These are phyloP conservation scores for Coregonus sp. DNA, from an alignment of 2,797 vertebrate species.

Conservation along the genomic window DNA sequence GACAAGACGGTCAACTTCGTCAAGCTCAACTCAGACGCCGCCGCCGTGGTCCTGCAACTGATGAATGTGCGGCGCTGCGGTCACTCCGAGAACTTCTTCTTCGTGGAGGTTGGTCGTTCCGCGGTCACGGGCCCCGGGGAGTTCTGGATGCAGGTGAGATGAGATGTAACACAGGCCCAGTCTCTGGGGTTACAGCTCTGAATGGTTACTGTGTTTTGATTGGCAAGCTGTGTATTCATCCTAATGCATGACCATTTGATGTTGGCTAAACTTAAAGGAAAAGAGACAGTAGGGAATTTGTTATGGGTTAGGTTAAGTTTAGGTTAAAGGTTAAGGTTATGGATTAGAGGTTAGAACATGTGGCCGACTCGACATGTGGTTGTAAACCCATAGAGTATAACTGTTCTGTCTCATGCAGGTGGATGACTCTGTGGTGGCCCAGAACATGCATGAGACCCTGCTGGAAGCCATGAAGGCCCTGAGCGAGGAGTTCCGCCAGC, in stretches of 20 bases:
- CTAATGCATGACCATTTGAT: background rate
- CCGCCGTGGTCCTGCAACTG: constrained; percentile 80
- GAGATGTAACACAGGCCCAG: constrained; percentile 19
- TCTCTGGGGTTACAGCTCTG: background rate
- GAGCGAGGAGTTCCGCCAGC: constrained; percentile 84
- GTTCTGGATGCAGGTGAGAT: constrained; percentile 81
- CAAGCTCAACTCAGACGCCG: constrained; percentile 81
- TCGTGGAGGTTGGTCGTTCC: constrained; percentile 84
- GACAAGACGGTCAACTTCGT: constrained; percentile 84
- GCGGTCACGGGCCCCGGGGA: constrained; percentile 80
- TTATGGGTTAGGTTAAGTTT: no score
- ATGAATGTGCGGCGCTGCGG: constrained; percentile 84
- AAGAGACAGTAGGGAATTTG: background rate
- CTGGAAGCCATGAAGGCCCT: constrained; percentile 87
- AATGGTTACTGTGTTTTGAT: background rate
- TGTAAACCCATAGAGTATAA: background rate
- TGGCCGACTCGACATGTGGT: background rate
- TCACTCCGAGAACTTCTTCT: constrained; percentile 86
- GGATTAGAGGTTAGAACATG: background rate
- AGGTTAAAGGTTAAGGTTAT: background rate
- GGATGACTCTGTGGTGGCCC: constrained; percentile 81
- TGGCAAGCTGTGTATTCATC: background rate
- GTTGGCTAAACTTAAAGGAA: background rate
- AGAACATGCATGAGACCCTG: constrained; percentile 89
- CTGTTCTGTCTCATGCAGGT: constrained; percentile 53